Percentiles rank a stretch among this genome's conserved stretches.
Evolutionary conservation across 2,113 vertebrate genomes (phyloP).

Genomic region (Eidolon helvum): DNA sequence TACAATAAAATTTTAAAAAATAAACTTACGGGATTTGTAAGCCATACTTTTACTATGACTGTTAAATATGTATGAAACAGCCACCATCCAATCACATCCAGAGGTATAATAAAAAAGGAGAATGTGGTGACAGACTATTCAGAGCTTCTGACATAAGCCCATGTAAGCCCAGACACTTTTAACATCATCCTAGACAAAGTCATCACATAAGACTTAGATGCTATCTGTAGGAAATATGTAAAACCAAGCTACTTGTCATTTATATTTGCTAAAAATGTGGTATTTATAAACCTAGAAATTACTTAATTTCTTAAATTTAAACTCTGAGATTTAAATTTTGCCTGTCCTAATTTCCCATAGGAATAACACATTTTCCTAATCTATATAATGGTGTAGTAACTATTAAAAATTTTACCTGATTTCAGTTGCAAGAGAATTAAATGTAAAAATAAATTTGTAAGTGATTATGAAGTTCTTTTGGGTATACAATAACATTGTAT

Average conservation of each 20-base stretch:
- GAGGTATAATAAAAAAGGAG: neutral
- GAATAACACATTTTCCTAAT: neutral
- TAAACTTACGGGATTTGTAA: neutral
- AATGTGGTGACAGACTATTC: neutral
- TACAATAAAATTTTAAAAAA: neutral
- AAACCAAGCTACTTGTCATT: neutral
- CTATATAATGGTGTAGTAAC: neutral
- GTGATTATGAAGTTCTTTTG: neutral
- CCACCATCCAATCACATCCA: neutral
- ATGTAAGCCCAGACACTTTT: neutral
- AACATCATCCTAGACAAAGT: neutral
- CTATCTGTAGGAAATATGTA: neutral
- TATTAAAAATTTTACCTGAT: neutral
- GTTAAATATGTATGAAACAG: neutral
- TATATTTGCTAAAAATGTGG: neutral
- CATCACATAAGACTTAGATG: neutral
- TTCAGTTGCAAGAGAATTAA: slow-evolving; percentile 23
- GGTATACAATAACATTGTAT: neutral
- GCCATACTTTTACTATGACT: neutral
- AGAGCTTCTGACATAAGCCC: neutral
- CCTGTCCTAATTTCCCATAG: neutral
- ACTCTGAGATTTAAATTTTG: neutral
- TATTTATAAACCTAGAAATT: neutral
- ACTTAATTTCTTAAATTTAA: neutral
- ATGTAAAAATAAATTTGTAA: neutral